Percentiles rank a stretch among this genome's conserved stretches.
Evolutionary conservation across 2,113 vertebrate genomes (phyloP).

Genomic region (Ciconia stormi): DNA sequence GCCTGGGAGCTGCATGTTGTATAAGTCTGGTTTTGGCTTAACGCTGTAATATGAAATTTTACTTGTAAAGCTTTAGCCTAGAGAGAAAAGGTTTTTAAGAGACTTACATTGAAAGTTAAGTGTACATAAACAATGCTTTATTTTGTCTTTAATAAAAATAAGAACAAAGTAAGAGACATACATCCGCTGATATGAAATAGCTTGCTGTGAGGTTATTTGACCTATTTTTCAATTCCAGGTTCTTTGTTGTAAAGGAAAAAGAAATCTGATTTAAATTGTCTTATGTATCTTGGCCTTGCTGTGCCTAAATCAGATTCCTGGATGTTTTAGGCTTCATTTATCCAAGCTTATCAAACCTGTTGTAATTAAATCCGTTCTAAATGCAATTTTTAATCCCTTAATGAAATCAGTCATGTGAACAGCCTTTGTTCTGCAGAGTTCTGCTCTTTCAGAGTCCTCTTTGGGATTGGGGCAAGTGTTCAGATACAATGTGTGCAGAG

Average conservation of each 20-base stretch:
- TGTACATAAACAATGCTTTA: background rate
- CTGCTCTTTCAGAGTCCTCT: background rate
- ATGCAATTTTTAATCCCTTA: slow-evolving; percentile 32
- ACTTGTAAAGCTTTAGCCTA: background rate
- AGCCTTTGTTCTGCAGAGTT: background rate
- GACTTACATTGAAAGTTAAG: background rate
- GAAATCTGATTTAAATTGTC: background rate
- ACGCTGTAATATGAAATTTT: background rate
- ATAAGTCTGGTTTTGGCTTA: background rate
- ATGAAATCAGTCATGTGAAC: slow-evolving; percentile 18
- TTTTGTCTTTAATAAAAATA: background rate
- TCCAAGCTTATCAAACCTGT: background rate
- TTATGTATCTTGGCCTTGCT: background rate
- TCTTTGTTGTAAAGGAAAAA: background rate
- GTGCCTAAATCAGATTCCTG: background rate
- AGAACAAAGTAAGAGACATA: background rate
- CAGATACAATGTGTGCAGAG: background rate
- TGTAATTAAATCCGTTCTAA: slow-evolving; percentile 20
- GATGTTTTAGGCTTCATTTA: background rate
- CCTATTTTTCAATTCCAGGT: background rate
- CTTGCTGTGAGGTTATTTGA: background rate
- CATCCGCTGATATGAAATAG: background rate
- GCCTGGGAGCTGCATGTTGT: background rate
- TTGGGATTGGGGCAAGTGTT: background rate
- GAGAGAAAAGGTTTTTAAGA: background rate